A percentile compares a stretch with the other conserved stretches of the same genome.
Conservation (phyloP, 1,140 invertebrate genomes). For the Drosophila orosa region DNA sequence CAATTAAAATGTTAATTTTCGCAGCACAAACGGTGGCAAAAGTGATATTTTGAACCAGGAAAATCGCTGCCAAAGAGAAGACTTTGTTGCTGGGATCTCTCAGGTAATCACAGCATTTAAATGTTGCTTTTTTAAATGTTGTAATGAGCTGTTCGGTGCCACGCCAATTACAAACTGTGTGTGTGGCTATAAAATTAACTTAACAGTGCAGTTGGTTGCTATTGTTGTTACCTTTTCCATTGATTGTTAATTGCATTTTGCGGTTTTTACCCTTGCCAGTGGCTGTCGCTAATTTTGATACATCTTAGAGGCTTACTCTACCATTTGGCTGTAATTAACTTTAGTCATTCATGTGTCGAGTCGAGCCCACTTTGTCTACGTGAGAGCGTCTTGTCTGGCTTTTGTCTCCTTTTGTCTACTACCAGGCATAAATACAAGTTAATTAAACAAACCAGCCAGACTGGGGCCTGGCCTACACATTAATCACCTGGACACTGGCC, state of each 20-base stretch:
- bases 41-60: constrained; percentile 2
- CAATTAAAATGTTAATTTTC: constrained; percentile 50
- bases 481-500: constrained; percentile 72
- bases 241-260: constrained; percentile 29
- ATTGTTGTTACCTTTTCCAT: constrained; percentile 19
- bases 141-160: constrained; percentile 32
- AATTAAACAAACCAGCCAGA: constrained; percentile 66
- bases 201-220: background rate
- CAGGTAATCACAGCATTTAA: constrained; percentile 27
- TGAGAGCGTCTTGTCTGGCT: background rate
- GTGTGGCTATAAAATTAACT: constrained; percentile 16
- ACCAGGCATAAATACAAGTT: constrained; percentile 58
- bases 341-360: background rate
- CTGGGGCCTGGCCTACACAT: constrained; percentile 53
- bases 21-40: constrained; percentile 5
- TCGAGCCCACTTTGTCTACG: constrained; percentile 1
- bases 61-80: constrained; percentile 12
- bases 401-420: constrained; percentile 28
- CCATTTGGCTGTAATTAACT: constrained; percentile 8
- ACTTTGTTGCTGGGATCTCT: background rate
- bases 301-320: constrained; percentile 3
- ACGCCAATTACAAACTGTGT: constrained; percentile 14
- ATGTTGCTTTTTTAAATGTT: background rate
- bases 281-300: background rate
- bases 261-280: background rate